Evolutionary conservation across 1,140 invertebrate species (phyloP).

Genomic region (Uloborus diversus): DNA sequence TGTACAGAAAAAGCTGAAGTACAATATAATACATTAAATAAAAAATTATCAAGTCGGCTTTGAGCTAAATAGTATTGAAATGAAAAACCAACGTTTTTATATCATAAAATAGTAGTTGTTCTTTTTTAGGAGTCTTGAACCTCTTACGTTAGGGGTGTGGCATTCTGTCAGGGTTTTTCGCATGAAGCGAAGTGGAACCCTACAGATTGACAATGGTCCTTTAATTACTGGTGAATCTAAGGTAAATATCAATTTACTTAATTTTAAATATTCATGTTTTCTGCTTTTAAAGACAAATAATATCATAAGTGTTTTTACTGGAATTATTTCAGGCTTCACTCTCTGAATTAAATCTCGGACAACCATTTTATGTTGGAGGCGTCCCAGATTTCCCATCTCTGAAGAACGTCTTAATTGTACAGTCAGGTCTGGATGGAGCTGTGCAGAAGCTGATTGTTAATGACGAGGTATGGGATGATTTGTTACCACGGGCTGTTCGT

Average conservation of each 20-base stretch:
- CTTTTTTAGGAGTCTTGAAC: conserved; percentile 57
- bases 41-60: too few relatives aligned
- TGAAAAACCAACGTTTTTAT: too few relatives aligned
- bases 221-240: conserved; percentile 31
- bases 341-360: conserved; percentile 83
- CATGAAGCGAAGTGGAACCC: conserved; percentile 76
- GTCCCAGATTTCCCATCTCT: conserved; percentile 69
- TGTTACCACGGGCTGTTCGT: conserved; percentile 63
- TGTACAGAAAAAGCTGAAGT: too few relatives aligned
- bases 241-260: background rate
- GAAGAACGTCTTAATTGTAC: conserved; percentile 29
- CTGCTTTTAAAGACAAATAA: background rate
- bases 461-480: conserved; percentile 72
- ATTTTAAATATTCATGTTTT: conserved; percentile 71
- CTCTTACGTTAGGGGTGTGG: conserved; percentile 76
- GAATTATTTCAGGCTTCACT: conserved; percentile 72
- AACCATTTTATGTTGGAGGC: conserved; percentile 87
- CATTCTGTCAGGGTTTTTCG: conserved; percentile 80
- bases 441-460: conserved; percentile 86
- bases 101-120: too few relatives aligned
- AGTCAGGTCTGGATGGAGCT: conserved; percentile 79
- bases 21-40: too few relatives aligned
- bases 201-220: conserved; percentile 79
- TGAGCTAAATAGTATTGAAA: too few relatives aligned
- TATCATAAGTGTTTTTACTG: background rate